Base-by-base conservation (phyloP, 2,797 vertebrate species). In the Zenarchopterus dispar region DNA sequence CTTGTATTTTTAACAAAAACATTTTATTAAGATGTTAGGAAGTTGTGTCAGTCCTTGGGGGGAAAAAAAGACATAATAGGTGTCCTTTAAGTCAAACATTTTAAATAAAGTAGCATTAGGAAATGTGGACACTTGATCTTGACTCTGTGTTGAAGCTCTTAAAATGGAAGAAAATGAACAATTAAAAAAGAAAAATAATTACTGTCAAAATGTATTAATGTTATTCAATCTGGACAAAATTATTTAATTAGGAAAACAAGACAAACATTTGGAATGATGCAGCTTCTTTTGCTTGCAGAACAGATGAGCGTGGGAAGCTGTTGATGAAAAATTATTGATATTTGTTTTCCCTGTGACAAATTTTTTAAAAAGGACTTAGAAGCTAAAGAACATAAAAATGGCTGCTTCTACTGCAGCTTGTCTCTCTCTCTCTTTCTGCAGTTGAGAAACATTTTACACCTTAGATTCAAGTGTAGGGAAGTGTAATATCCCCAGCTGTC, bases 261-360 rank as follows among this genome's bases (percentile, higher is more conserved):
- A 15, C 10, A 41, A 55, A 55, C 39, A 72, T 59, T 61, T 71
- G 74, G 47, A 61, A 67, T 67, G 70, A 72, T 49, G 59, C 64
- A 65, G 49, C 62, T 54, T 55, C 22, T 65, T 48, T 33, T 48
- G 42, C 44, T n/a, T 56, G 62, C 50, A 46, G 21, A 72, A 67
- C 70, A 68, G 73, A 76, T 65, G 77, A 80, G 65, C 68, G 65
- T 77, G 65, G 60, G 77, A 80, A 71, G 77, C 67, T 78, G 79
- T 60, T 56, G 48, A 33, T 80, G 63, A 63, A 54, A 60, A 70
- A 65, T 47, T 7, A 64, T 62, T 76, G 68, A 54, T 75, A 60
- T 79, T 73, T 73, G 48, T 77, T 72, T 60, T 45, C 48, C 28
- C 13, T 46, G 1, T 39, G 42, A 63, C n/a, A 60, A 62, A 18